Conservation (phyloP, 2,888 invertebrate species). For the Leucoma salicis region DNA sequence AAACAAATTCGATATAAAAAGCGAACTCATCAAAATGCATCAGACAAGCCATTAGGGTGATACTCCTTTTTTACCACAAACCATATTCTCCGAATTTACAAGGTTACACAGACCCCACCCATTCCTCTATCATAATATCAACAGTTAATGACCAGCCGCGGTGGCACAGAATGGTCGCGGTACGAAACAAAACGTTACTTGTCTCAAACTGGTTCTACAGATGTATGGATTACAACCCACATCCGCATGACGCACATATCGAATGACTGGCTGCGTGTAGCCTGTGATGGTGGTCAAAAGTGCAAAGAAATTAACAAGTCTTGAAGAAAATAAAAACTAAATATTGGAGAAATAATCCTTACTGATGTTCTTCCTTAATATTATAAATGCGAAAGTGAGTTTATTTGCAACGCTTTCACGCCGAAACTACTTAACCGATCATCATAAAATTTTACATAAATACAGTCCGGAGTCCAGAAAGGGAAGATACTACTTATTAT, state of each 20-base stretch:
- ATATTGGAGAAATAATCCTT: too few species aligned
- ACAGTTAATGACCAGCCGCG: conserved; percentile 52
- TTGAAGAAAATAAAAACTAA: not conserved
- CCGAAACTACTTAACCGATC: too few species aligned
- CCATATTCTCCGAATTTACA: conserved; percentile 37
- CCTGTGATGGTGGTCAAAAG: conserved; percentile 19
- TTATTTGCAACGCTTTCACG: too few species aligned
- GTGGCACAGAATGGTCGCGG: conserved; percentile 58
- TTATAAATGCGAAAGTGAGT: too few species aligned
- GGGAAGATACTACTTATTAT: too few species aligned
- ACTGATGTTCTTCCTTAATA: too few species aligned
- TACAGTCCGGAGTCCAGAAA: too few species aligned
- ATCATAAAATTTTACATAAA: too few species aligned
- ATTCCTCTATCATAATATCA: conserved; percentile 37
- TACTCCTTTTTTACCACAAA: conserved; percentile 21
- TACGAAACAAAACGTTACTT: conserved; percentile 63
- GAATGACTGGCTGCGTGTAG: conserved; percentile 30
- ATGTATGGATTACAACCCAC: conserved; percentile 57
- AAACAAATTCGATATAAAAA: too few species aligned
- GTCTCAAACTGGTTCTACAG: conserved; percentile 54
- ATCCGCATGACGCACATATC: conserved; percentile 62
- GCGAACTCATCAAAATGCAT: conserved; percentile 20
- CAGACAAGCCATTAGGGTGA: conserved; percentile 20
- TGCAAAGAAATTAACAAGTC: conserved; percentile 8
- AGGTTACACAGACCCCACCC: conserved; percentile 36